Evolutionary conservation across 2,888 invertebrate genomes (phyloP).

Genomic region (Synanthedon myopaeformis): DNA sequence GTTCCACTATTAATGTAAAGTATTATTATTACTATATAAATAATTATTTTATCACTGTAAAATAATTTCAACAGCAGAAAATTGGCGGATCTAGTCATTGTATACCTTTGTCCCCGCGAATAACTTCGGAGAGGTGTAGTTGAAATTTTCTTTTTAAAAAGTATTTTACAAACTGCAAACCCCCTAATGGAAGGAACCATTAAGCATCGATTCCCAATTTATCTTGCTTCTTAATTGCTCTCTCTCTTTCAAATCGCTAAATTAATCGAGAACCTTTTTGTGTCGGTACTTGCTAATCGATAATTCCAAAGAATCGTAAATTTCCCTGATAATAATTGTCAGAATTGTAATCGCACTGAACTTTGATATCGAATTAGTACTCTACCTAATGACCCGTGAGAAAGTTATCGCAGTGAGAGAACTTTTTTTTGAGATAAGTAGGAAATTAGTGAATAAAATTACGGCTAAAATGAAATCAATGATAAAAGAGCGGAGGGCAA

Average conservation of each 20-base stretch:
- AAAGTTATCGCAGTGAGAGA: not conserved
- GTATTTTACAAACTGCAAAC: conserved; percentile 46
- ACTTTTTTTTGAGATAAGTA: conserved; percentile 1
- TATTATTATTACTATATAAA: no score
- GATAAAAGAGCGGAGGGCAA: no score
- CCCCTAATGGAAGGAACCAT: conserved; percentile 61
- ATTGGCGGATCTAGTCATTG: not conserved
- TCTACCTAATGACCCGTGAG: not conserved
- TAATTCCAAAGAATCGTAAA: not conserved
- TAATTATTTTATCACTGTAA: not conserved
- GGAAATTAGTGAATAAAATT: not conserved
- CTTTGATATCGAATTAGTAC: conserved; percentile 1
- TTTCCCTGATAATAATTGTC: not conserved
- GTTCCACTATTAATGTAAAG: no score
- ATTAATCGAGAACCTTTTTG: conserved; percentile 3
- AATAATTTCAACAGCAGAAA: no score
- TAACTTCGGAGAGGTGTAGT: conserved; percentile 45
- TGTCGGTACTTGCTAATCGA: not conserved
- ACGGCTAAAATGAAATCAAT: no score
- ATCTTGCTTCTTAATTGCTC: conserved; percentile 59
- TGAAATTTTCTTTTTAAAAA: conserved; percentile 47
- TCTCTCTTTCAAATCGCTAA: conserved; percentile 39
- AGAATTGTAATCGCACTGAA: not conserved
- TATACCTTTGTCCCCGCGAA: not conserved
- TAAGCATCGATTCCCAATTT: conserved; percentile 65